These are phyloP conservation scores for Ostrea denselamellosa DNA, from an alignment of 1,140 invertebrate genomes.

Conservation along the genomic window DNA sequence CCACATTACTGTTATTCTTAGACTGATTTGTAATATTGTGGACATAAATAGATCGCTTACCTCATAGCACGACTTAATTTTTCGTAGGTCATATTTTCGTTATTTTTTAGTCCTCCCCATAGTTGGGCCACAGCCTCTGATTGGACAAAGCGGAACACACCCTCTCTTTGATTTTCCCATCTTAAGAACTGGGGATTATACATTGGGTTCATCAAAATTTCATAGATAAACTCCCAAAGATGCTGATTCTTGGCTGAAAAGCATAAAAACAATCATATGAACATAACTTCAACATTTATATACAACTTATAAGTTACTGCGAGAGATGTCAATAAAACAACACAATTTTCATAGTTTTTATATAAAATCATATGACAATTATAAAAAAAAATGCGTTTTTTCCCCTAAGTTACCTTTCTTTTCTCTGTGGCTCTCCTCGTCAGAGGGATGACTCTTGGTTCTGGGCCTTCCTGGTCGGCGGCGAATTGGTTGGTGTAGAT, in stretches of 20 bases:
- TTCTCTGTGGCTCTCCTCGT: slow-evolving; percentile 69
- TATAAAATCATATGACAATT: not conserved
- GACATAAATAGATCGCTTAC: slow-evolving; percentile 76
- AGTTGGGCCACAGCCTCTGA: slow-evolving; percentile 92
- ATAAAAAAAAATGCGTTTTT: not conserved
- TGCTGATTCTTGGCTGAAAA: slow-evolving; percentile 73
- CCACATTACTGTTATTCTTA: not conserved
- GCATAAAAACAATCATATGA: slow-evolving; percentile 39
- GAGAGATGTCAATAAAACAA: no score
- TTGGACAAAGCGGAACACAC: slow-evolving; percentile 91
- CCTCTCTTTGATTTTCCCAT: slow-evolving; percentile 92
- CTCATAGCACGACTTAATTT: slow-evolving; percentile 96
- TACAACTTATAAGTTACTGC: no score
- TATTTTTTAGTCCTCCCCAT: slow-evolving; percentile 92
- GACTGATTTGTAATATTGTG: not conserved
- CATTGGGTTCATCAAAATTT: slow-evolving; percentile 72
- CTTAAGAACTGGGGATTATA: slow-evolving; percentile 81
- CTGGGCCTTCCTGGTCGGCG: slow-evolving; percentile 67
- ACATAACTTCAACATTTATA: no score
- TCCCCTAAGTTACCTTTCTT: slow-evolving; percentile 66
- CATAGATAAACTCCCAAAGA: slow-evolving; percentile 77
- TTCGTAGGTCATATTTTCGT: slow-evolving; percentile 95
- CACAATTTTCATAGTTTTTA: not conserved
- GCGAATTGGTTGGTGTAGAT: slow-evolving; percentile 49
- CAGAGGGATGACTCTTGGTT: slow-evolving; percentile 67